Evolutionary conservation across 2,113 vertebrate genomes (phyloP), one percentile per base, ranked within the genome.

Genomic region (Peromyscus maniculatus): DNA sequence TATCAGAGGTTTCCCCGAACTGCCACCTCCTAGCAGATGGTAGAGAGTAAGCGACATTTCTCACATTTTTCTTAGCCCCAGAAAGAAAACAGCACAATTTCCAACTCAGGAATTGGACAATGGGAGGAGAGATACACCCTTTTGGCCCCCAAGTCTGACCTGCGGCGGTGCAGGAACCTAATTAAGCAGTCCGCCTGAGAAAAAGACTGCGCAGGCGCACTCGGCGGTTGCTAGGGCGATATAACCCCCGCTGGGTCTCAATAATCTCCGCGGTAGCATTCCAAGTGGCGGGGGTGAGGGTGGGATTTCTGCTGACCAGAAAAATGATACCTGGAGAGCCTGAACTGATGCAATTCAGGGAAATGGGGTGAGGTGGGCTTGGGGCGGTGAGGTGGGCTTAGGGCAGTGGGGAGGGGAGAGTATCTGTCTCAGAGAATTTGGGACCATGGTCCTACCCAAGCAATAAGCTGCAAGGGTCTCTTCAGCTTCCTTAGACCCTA

Each of bases 41-140:
- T 49, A 89, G 19, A 69, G 19, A 91, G 28, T 49, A 74, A 17
- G 46, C 88, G 80, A 84, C 5, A 77, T 87, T 79, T 26, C 22
- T 87, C 36, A 94, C 46, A 74, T 92, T 90, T 96, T 82, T 5
- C 3, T 94, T 89, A 92, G n/a, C 22, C 69, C 95, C 39, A 59
- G 77, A 49, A 92, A 94, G 69, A 79, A 72, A 95, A 82, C 4
- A 36, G 36, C 26, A 91, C 46, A 94, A 55, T 28, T 5, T 95
- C 36, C 87, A 26, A 24, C 71, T 5, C 22, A 17, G 55, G 67
- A 46, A 87, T 36, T 28, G 57, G 9, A 82, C n/a, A 75, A 10
- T 11, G 77, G 21, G 26, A 82, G 15, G 19, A 83, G 11, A 87
- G 31, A 55, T 43, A 67, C 0, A 39, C 15, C 43, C 55, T 79